A percentile compares a stretch with the other conserved stretches of the same genome.
These are phyloP conservation scores for Meleagris gallopavo DNA, from an alignment of 2,113 vertebrate species.

Conservation along the genomic window DNA sequence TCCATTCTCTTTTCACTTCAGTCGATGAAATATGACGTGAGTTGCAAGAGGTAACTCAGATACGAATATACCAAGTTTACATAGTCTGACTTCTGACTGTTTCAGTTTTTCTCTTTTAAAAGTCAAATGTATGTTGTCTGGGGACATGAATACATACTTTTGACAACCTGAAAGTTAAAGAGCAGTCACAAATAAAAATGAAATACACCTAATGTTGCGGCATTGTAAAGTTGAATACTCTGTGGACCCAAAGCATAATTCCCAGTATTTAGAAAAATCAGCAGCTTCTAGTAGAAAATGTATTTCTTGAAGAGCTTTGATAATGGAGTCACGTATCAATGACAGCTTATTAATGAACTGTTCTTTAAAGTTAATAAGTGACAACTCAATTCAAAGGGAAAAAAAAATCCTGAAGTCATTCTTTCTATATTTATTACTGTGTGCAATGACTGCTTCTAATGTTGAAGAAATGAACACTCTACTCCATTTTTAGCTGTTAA, in stretches of 20 bases:
- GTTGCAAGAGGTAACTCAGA: neutral
- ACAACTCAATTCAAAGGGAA: constrained; percentile 36
- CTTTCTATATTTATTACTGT: constrained; percentile 58
- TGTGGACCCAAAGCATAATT: neutral
- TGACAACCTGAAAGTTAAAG: neutral
- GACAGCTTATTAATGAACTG: constrained; percentile 39
- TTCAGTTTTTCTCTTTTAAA: neutral
- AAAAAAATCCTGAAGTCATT: constrained; percentile 15
- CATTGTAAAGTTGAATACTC: neutral
- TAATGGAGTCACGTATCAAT: constrained; percentile 47
- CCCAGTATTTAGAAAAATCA: neutral
- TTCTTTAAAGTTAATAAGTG: constrained; percentile 47
- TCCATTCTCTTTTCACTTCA: neutral
- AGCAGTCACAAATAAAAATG: neutral
- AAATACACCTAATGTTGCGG: neutral
- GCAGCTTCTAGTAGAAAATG: neutral
- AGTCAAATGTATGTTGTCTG: neutral
- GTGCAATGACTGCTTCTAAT: constrained; percentile 20
- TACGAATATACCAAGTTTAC: neutral
- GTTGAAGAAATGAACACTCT: constrained; percentile 37
- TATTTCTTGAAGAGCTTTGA: neutral
- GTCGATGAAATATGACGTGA: neutral
- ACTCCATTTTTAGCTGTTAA: constrained; percentile 58
- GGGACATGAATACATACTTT: neutral
- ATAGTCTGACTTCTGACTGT: neutral